A percentile compares a stretch with the other conserved stretches of the same genome.
Evolutionary conservation across 2,888 invertebrate genomes (phyloP).

Genomic region (Alviniconcha strummeri): DNA sequence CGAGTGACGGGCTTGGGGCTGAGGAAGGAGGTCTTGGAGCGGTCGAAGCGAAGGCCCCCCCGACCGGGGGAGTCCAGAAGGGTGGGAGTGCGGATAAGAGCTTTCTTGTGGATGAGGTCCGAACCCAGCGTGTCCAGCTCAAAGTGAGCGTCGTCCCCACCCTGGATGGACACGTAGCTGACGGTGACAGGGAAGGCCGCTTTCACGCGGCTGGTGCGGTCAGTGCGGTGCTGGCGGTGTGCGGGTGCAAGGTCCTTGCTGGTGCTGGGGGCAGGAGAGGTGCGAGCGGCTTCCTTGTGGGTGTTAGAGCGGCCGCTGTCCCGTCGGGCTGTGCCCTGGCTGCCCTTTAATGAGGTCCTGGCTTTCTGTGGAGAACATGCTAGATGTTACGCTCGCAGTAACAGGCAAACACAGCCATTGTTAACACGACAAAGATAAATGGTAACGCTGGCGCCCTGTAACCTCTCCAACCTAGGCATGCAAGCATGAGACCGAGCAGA

Average conservation of each 20-base stretch:
- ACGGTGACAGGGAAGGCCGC: conserved; percentile 47
- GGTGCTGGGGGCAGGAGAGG: conserved; percentile 16
- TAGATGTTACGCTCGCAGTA: no score
- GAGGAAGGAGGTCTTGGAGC: conserved; percentile 38
- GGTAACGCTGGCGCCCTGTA: no score
- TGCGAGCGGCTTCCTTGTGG: conserved; percentile 32
- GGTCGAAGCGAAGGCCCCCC: conserved; percentile 29
- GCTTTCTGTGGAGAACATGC: conserved; percentile 38
- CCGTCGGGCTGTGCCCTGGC: conserved; percentile 39
- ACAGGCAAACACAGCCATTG: not conserved
- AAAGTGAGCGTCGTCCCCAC: conserved; percentile 39
- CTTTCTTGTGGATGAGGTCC: conserved; percentile 30
- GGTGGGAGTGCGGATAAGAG: conserved; percentile 34
- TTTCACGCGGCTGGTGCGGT: conserved; percentile 32
- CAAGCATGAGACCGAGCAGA: no score
- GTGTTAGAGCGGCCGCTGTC: conserved; percentile 41
- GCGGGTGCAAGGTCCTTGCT: not conserved
- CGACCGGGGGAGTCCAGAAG: conserved; percentile 18
- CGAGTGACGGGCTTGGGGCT: conserved; percentile 55
- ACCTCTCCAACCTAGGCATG: no score
- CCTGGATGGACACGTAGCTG: conserved; percentile 53
- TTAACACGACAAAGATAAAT: not conserved
- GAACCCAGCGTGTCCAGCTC: conserved; percentile 31
- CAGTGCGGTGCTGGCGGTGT: conserved; percentile 17
- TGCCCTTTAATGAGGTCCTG: conserved; percentile 43